Evolutionary conservation across 2,113 vertebrate genomes (phyloP).

Genomic region (Mystacornis crossleyi): DNA sequence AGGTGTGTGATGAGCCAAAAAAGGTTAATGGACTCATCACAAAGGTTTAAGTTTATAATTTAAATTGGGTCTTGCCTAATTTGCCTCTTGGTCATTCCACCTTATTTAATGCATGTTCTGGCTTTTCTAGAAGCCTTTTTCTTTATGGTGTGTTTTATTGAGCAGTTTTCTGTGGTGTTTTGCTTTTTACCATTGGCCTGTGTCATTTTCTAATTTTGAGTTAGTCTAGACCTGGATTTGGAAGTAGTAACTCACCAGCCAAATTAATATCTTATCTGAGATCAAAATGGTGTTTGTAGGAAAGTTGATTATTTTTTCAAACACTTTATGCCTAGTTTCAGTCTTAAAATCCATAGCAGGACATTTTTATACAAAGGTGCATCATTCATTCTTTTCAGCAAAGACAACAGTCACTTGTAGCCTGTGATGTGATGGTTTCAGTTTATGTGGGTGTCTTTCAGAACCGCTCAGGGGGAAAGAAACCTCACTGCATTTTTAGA

Average conservation of each 20-base stretch:
- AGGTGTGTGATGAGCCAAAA: rapidly evolving
- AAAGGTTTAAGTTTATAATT: not conserved
- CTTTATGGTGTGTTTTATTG: not conserved
- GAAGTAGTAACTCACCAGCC: not conserved
- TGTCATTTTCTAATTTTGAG: not conserved
- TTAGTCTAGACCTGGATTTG: not conserved
- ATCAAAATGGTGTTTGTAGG: not conserved
- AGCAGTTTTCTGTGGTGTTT: not conserved
- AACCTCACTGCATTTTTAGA: not conserved
- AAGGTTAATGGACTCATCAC: not conserved
- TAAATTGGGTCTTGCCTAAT: not conserved
- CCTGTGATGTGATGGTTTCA: not conserved
- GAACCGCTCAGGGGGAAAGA: not conserved
- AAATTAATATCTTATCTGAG: not conserved
- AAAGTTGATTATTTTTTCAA: not conserved
- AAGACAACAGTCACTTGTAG: rapidly evolving
- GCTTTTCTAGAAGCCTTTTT: not conserved
- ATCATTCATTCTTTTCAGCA: not conserved
- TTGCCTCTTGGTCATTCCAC: not conserved
- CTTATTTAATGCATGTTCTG: not conserved
- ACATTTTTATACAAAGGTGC: not conserved
- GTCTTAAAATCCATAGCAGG: not conserved
- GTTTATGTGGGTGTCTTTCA: not conserved
- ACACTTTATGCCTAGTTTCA: not conserved
- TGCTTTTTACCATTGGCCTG: not conserved